Evolutionary conservation across 2,888 invertebrate species (phyloP).

Genomic region (Hymenopus coronatus): DNA sequence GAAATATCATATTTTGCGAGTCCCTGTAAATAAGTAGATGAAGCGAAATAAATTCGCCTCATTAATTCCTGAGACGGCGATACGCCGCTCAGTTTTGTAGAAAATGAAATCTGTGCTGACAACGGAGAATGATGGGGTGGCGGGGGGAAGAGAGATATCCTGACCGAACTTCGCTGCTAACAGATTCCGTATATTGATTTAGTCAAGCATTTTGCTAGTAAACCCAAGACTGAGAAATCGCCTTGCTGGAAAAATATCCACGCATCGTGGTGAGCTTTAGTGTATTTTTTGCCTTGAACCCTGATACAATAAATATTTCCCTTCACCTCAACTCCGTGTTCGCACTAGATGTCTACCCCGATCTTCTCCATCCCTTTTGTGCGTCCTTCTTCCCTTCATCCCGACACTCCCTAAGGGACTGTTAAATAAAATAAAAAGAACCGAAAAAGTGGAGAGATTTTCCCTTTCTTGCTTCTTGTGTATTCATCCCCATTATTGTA

Average conservation of each 20-base stretch:
- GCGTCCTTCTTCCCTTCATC: neutral
- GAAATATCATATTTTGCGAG: no score
- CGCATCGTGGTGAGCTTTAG: neutral
- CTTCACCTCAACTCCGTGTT: neutral
- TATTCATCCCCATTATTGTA: conserved; percentile 4
- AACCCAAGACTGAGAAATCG: neutral
- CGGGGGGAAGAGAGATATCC: neutral
- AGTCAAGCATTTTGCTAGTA: neutral
- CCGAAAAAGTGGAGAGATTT: conserved; percentile 1
- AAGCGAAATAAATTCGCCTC: no score
- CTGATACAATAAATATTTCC: conserved; percentile 4
- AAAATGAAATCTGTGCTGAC: neutral
- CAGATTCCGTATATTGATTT: neutral
- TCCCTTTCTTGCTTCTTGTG: neutral
- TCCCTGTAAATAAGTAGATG: no score
- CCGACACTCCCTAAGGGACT: conserved; percentile 7
- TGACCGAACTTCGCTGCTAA: neutral
- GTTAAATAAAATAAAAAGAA: conserved; percentile 15
- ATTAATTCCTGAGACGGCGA: no score
- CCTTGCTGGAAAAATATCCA: neutral
- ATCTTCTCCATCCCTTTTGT: neutral
- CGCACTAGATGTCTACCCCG: neutral
- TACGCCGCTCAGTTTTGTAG: neutral
- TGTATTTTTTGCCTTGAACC: neutral
- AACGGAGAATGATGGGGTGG: neutral